Conservation (phyloP, 2,113 vertebrate species). For the Apus apus region DNA sequence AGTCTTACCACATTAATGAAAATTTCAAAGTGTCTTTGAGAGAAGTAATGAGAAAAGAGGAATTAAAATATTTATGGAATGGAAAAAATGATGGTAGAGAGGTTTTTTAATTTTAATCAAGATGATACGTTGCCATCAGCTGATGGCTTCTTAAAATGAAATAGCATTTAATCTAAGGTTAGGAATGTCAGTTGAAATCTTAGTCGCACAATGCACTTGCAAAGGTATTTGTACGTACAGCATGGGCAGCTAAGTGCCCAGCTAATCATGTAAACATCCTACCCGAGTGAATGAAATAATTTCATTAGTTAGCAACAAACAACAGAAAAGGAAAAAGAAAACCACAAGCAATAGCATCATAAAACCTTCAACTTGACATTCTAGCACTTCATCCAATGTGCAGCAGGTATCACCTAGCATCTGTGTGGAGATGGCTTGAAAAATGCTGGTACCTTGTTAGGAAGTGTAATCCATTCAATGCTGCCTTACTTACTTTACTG, state of each 20-base stretch:
- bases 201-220: neutral
- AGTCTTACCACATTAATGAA: neutral
- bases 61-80: neutral
- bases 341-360: neutral
- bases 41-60: neutral
- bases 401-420: neutral
- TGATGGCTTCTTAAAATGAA: neutral
- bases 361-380: neutral
- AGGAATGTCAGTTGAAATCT: neutral
- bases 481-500: neutral
- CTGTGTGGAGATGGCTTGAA: neutral
- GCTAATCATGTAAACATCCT: neutral
- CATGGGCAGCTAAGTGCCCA: neutral
- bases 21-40: neutral
- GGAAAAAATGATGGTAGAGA: neutral
- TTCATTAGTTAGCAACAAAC: neutral
- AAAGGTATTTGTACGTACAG: neutral
- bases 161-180: neutral
- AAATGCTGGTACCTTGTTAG: neutral
- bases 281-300: neutral
- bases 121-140: neutral
- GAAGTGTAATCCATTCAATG: neutral
- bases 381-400: neutral
- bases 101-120: neutral
- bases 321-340: neutral